Percentiles rank a stretch among this genome's conserved stretches.
Conservation (phyloP, 2,113 vertebrate species). For the Clupea harengus region DNA sequence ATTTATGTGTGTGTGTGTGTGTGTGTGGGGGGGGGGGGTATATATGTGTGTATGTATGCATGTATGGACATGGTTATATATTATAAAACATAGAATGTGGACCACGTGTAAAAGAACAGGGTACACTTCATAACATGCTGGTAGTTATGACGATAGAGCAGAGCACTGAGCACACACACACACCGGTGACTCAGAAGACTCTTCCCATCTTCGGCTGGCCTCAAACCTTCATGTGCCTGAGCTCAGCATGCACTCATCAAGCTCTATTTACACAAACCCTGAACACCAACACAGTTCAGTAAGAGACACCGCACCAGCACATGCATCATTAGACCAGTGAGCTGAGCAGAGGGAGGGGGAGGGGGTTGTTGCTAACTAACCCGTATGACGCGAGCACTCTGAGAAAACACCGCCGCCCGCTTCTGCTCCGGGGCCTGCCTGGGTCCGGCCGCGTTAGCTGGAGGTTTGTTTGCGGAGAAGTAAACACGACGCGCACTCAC, state of each 20-base stretch:
- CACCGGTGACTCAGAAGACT: not conserved
- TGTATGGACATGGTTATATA: not conserved
- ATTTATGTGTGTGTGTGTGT: not conserved
- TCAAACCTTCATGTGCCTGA: not conserved
- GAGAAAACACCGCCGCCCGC: not conserved
- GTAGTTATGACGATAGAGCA: not conserved
- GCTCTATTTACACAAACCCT: constrained; percentile 1
- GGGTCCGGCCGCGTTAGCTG: not conserved
- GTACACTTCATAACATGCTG: not conserved
- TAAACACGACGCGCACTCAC: not conserved
- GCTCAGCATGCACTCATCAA: not conserved
- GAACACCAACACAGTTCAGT: not conserved
- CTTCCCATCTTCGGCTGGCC: not conserved
- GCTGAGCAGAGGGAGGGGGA: not conserved
- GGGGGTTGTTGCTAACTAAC: not conserved
- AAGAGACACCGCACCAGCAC: not conserved
- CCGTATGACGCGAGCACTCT: not conserved
- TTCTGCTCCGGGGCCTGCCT: not conserved
- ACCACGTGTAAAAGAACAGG: not conserved
- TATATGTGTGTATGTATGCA: not conserved
- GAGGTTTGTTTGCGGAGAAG: constrained; percentile 10
- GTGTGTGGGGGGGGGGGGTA: not conserved
- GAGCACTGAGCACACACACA: not conserved
- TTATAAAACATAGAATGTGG: not conserved
- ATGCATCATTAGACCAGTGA: not conserved